Evolutionary conservation across 2,888 invertebrate genomes (phyloP), one percentile per base, ranked within the genome.

Genomic region (Tolmerus cingulatus): DNA sequence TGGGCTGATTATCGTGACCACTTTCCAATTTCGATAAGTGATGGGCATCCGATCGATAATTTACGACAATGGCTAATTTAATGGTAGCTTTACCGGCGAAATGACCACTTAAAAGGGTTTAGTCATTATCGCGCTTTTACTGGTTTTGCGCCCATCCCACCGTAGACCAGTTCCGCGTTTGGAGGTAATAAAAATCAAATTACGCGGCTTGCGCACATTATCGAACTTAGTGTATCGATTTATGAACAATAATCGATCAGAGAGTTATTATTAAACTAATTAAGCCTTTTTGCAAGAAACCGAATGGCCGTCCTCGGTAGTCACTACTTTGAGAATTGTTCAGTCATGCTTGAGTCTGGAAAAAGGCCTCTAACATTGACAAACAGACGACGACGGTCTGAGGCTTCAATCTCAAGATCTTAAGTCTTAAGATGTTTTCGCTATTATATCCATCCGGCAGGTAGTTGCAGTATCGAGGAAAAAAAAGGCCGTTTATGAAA

Each of bases 321-420:
- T 14, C 66, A 12, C 23, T 2, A 66, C 66, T 66, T 12, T 27
- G 14, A 66, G 30, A 76, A 37, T 76, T 76, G 27, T 23, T n/a
- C 46, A 40, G 43, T 78, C 78, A 78, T 43, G 78, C 43, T 46
- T 19, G 23, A 43, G 40, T n/a, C 40, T 40, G 40, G 9, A 43
- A 37, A 43, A 40, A 40, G 14, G 14, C 19, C 19, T 19, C 9
- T 12, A 40, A 78, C 46, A 43, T 78, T 78, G 78, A 78, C 78
- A 46, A 78, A 78, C n/a, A 40, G 23, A 40, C 43, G 43, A n/a
- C 23, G 43, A 43, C n/a, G 77, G 23, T 43, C 78, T 55, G 19
- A n/a, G 27, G 78, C 12, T 78, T 40, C n/a, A 77, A 77, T 77
- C 77, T 77, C 2, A n/a, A n/a, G 16, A 77, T 78, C 78, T 78